These are phyloP conservation scores for Megaceryle torquata DNA, from an alignment of 2,113 vertebrate species.

Conservation along the genomic window DNA sequence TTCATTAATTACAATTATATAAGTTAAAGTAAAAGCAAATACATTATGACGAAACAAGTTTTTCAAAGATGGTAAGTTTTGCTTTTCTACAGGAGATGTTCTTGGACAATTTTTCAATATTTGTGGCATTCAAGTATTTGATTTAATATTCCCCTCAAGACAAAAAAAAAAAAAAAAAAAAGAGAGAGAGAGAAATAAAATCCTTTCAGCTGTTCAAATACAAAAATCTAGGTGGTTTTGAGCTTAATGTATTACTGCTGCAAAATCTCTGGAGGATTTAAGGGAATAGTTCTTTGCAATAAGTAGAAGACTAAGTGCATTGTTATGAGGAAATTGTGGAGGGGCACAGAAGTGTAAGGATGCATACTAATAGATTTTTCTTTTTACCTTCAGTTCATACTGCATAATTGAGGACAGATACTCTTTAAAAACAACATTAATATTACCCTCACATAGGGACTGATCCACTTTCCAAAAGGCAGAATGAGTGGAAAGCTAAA, in stretches of 20 bases:
- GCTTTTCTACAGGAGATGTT: background rate
- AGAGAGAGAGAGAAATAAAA: background rate
- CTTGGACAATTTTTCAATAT: background rate
- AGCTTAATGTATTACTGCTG: background rate
- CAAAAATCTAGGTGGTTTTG: conserved; percentile 14
- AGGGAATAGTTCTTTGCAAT: conserved; percentile 11
- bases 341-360: background rate
- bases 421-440: conserved; percentile 9
- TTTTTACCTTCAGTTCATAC: conserved; percentile 28
- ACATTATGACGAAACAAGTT: background rate
- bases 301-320: background rate
- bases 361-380: conserved; percentile 43
- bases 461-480: background rate
- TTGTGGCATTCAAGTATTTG: background rate
- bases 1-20: background rate
- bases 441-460: conserved; percentile 14
- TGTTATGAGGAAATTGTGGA: background rate
- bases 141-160: background rate
- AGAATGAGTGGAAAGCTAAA: background rate
- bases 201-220: conserved; percentile 19
- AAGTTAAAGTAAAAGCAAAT: background rate
- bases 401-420: background rate
- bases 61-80: background rate
- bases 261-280: background rate
- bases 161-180: background rate